Evolutionary conservation across 2,113 vertebrate genomes (phyloP).

Genomic region (Grantiella picta): DNA sequence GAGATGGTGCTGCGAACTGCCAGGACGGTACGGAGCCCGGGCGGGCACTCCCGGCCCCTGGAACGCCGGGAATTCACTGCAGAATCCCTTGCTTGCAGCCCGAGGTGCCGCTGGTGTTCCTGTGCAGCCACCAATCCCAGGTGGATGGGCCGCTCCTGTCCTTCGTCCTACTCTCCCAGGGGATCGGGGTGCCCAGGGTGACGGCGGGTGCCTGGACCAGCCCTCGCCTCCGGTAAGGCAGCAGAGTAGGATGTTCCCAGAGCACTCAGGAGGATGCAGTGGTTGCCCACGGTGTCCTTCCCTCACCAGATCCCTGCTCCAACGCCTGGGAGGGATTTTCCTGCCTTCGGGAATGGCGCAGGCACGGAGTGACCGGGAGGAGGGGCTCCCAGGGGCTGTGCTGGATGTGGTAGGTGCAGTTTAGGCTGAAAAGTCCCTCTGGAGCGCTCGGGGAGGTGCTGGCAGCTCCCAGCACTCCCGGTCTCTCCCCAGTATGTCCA

Average conservation of each 20-base stretch:
- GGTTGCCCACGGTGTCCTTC: too few relatives aligned
- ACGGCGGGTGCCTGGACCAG: constrained; percentile 47
- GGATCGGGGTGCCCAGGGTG: constrained; percentile 81
- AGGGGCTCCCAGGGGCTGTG: constrained; percentile 24
- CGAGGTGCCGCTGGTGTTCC: constrained; percentile 75
- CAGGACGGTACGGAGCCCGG: neutral
- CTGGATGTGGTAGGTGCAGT: constrained; percentile 52
- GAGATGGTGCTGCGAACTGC: constrained; percentile 64
- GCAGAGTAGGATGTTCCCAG: neutral
- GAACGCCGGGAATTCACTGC: rapidly evolving
- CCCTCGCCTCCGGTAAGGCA: constrained; percentile 69
- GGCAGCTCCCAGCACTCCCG: neutral
- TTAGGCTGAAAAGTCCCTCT: neutral
- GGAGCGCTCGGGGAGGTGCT: rapidly evolving
- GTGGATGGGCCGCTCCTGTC: constrained; percentile 81
- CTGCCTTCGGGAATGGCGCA: constrained; percentile 35
- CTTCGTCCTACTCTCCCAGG: constrained; percentile 83
- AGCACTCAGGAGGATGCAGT: rapidly evolving
- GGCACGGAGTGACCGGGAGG: rapidly evolving
- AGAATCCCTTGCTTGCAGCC: neutral
- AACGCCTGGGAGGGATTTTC: constrained; percentile 71
- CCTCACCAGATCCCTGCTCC: constrained; percentile 53
- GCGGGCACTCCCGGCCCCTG: rapidly evolving
- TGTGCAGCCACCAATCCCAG: constrained; percentile 78
- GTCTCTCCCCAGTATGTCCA: constrained; percentile 69